phyloP scores from a whole-genome alignment of 2,113 vertebrate genomes.

The Egretta garzetta region DNA sequence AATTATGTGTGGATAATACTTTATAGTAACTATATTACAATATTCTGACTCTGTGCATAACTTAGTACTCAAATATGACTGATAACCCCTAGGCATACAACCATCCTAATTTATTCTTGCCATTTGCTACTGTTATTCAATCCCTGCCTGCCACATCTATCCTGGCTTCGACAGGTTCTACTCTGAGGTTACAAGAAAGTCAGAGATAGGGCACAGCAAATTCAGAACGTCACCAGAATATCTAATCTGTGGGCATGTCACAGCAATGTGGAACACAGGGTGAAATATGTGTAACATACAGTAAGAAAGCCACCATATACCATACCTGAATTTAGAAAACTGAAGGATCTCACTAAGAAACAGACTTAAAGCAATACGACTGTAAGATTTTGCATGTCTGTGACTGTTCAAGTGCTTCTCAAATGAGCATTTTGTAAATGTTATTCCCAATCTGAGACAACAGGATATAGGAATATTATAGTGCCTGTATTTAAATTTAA shows the following conservation, averaged over 20 bases:
- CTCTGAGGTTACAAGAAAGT: neutral
- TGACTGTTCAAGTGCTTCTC: neutral
- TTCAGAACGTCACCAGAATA: neutral
- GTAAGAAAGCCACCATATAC: neutral
- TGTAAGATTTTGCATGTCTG: neutral
- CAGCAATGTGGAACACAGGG: neutral
- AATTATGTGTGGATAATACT: neutral
- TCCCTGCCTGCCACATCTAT: neutral
- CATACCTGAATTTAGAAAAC: neutral
- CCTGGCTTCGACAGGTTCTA: neutral
- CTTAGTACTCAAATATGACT: neutral
- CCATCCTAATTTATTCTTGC: neutral
- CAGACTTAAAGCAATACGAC: neutral
- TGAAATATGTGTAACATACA: neutral
- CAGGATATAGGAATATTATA: neutral
- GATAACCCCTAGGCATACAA: neutral
- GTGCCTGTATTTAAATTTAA: slow-evolving; percentile 11
- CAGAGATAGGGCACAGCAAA: neutral
- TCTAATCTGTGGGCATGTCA: neutral
- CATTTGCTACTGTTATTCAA: neutral
- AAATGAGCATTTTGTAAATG: neutral
- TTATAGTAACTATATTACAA: neutral
- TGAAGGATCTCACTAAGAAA: neutral
- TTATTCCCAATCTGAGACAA: neutral
- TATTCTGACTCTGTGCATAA: neutral